Evolutionary conservation across 2,888 invertebrate species (phyloP).

Genomic region (Megastigmus dorsalis): DNA sequence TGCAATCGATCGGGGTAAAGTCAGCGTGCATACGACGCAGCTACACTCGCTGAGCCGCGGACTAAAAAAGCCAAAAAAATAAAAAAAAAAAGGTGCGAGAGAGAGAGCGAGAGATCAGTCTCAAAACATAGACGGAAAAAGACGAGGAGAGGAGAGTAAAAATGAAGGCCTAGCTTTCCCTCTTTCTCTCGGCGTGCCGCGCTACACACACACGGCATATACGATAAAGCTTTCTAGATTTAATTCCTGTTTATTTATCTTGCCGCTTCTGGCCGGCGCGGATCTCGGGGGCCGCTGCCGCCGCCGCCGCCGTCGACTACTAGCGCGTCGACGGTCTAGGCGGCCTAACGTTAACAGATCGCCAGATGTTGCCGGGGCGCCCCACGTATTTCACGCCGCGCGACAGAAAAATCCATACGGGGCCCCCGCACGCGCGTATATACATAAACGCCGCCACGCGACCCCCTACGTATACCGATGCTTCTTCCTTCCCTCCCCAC

Average conservation of each 20-base stretch:
- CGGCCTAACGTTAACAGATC: slow-evolving; percentile 70
- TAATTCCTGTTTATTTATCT: slow-evolving; percentile 74
- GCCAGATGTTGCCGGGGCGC: slow-evolving; percentile 71
- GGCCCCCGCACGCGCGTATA: slow-evolving; percentile 42
- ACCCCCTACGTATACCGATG: background rate
- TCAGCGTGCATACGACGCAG: no score
- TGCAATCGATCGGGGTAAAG: no score
- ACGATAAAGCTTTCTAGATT: slow-evolving; percentile 67
- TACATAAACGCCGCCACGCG: slow-evolving; percentile 1
- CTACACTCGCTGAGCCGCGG: no score
- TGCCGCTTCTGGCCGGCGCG: slow-evolving; percentile 59
- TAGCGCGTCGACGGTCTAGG: slow-evolving; percentile 55
- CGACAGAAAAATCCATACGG: slow-evolving; percentile 67
- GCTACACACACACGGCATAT: background rate
- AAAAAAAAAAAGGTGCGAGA: no score
- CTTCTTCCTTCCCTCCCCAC: slow-evolving; percentile 4
- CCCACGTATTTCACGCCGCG: slow-evolving; percentile 63
- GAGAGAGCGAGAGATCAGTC: slow-evolving; percentile 7
- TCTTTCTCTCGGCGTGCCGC: background rate
- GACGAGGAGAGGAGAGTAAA: background rate
- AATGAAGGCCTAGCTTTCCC: slow-evolving; percentile 1
- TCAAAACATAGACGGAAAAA: no score
- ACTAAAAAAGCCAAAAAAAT: no score
- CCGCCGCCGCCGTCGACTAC: no score
- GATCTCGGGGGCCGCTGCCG: slow-evolving; percentile 34